Evolutionary conservation across 2,797 vertebrate genomes (phyloP).

Genomic region (Chiloscyllium punctatum): DNA sequence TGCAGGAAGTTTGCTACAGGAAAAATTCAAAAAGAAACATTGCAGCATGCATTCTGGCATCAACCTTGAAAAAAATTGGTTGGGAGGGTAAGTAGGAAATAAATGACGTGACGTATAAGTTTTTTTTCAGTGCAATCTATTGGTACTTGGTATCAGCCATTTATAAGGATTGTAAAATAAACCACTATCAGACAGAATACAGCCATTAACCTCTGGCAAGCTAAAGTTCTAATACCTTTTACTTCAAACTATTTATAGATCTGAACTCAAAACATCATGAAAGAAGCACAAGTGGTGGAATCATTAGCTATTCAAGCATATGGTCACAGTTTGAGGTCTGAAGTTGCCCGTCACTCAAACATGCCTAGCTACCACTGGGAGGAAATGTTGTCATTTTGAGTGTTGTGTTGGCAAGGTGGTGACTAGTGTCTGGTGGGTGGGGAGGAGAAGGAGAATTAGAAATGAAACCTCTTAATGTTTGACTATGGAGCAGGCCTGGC

Average conservation of each 20-base stretch:
- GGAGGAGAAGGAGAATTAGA: background rate
- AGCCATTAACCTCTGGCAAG: background rate
- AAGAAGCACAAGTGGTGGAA: background rate
- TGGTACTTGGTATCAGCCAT: background rate
- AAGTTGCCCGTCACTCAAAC: slow-evolving; percentile 4
- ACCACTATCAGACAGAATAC: background rate
- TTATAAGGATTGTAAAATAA: slow-evolving; percentile 17
- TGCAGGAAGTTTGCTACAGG: slow-evolving; percentile 35
- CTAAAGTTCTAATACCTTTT: background rate
- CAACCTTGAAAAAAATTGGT: slow-evolving; percentile 42
- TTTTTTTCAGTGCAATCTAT: background rate
- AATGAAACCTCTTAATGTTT: background rate
- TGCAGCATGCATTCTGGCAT: slow-evolving; percentile 44
- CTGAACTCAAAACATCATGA: background rate
- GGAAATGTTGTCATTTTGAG: background rate
- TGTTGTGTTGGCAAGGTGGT: background rate
- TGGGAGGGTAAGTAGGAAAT: background rate
- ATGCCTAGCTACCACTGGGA: background rate
- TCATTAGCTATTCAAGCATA: background rate
- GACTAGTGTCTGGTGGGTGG: background rate
- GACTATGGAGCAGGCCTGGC: background rate
- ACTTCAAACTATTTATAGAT: too few species aligned
- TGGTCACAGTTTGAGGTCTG: slow-evolving; percentile 32
- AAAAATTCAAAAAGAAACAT: slow-evolving; percentile 46
- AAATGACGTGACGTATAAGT: background rate